A percentile compares a stretch with the other conserved stretches of the same genome.
phyloP scores from a whole-genome alignment of 2,888 invertebrate species.

The Galerucella nymphaeae region DNA sequence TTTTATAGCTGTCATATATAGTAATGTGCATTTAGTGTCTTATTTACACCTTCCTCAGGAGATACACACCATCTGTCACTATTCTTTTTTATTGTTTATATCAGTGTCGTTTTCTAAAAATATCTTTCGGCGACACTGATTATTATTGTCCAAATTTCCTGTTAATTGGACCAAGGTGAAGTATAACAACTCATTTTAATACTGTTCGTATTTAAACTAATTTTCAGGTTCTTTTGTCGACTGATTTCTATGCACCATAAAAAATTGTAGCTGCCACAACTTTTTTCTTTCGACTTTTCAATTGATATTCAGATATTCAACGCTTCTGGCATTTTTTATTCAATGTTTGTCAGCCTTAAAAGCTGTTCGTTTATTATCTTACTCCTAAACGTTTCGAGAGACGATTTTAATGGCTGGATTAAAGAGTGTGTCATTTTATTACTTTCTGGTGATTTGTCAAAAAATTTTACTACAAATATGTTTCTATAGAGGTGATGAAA shows the following conservation, averaged over 20 bases:
- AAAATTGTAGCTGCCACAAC: slow-evolving; percentile 24
- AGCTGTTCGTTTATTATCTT: slow-evolving; percentile 8
- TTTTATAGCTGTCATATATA: slow-evolving; percentile 28
- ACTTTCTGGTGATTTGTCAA: background rate
- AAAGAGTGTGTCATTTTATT: background rate
- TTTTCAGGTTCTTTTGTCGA: slow-evolving; percentile 28
- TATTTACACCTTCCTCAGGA: slow-evolving; percentile 30
- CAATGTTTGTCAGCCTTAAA: slow-evolving; percentile 21
- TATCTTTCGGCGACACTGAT: background rate
- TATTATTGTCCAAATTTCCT: slow-evolving; percentile 12
- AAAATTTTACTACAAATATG: background rate
- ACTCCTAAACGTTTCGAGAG: background rate
- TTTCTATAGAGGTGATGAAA: background rate
- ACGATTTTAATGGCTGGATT: slow-evolving; percentile 2
- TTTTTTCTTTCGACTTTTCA: slow-evolving; percentile 24
- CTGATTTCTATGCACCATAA: slow-evolving; percentile 31
- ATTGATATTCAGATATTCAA: slow-evolving; percentile 32
- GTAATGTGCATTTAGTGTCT: slow-evolving; percentile 23
- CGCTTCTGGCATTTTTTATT: slow-evolving; percentile 28
- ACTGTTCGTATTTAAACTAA: slow-evolving; percentile 25
- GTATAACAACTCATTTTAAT: slow-evolving; percentile 20
- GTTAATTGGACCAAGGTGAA: slow-evolving; percentile 28
- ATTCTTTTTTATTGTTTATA: slow-evolving; percentile 8
- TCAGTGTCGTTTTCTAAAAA: background rate
- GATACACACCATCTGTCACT: slow-evolving; percentile 18